Base-by-base conservation (phyloP, 1,140 invertebrate species). In the Drosophila pandora region DNA sequence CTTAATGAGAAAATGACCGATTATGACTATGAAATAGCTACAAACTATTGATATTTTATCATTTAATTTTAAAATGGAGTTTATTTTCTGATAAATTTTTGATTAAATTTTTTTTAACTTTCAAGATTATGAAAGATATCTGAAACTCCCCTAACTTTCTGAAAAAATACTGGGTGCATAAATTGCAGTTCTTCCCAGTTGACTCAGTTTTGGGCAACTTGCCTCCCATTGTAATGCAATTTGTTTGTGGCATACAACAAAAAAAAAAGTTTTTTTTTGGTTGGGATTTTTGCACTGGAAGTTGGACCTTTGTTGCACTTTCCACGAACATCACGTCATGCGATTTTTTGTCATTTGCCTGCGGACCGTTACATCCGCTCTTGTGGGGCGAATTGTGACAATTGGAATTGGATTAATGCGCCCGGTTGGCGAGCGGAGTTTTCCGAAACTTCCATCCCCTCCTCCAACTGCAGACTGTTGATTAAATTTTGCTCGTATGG, bases 361-460 rank as follows among this genome's bases (percentile, higher is more conserved):
- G 65, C 50, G 54, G 74, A 85, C 82, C 89, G 89, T 90, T 90
- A 90, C 89, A 90, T 90, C 89, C 89, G 89, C 63, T 68, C 32
- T 68, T 39, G 23, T 57, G 50, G 32, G 65, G 39, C 23, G 43
- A 37, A 57, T 32, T 54, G 30, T 49, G 13, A 56, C 65, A 69
- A 69, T 69, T 85, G 77, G 49, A 85, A 82, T 87, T 88, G 83
- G 82, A 87, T 87, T 88, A 82, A 82, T 83, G 62, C 70, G 78
- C 39, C 60, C 79, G 49, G 77, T 22, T 80, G 75, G 53, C 45
- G 76, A 49, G 76, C 22, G 43, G 25, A 47, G 32, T 56, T 23
- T 4, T 67, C 21, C 57, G 56, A 47, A 25, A 13, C 37, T 39
- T 39, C 53, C 34, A 28, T 23, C 23, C 30, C 5, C 25, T 30